A percentile compares a stretch with the other conserved stretches of the same genome.
Conservation (phyloP, 2,113 vertebrate genomes). For the Xyliphius kryptos region DNA sequence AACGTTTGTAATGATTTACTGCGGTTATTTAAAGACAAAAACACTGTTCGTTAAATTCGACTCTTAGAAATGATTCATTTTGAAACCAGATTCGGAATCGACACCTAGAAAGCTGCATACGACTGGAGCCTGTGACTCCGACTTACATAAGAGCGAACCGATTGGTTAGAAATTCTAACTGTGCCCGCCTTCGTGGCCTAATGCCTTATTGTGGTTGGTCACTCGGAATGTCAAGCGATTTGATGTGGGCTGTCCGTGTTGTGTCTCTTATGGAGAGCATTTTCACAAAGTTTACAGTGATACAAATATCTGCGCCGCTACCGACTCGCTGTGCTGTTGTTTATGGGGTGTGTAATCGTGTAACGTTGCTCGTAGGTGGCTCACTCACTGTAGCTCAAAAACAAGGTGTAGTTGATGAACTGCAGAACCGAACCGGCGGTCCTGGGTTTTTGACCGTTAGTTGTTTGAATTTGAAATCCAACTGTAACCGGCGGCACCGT, state of each 20-base stretch:
- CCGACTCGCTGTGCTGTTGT: not conserved
- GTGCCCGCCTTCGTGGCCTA: not conserved
- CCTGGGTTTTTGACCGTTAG: not conserved
- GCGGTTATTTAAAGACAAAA: not conserved
- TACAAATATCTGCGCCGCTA: not conserved
- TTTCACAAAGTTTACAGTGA: constrained; percentile 32
- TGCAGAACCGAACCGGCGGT: not conserved
- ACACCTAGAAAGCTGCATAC: not conserved
- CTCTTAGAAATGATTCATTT: not conserved
- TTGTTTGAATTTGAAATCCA: not conserved
- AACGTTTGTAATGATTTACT: no score
- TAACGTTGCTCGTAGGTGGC: not conserved
- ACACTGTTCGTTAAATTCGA: not conserved
- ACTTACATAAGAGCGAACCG: not conserved
- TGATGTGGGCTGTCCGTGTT: not conserved
- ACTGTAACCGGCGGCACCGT: not conserved
- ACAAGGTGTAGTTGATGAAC: constrained; percentile 3
- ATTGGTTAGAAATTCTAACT: constrained; percentile 2
- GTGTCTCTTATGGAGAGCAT: constrained; percentile 2
- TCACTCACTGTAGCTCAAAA: not conserved
- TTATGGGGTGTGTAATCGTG: not conserved
- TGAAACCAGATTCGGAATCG: not conserved
- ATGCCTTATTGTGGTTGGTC: not conserved
- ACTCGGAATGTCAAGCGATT: not conserved
- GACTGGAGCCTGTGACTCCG: not conserved